Evolutionary conservation across 2,888 invertebrate genomes (phyloP).

Genomic region (Thecophora atra): DNA sequence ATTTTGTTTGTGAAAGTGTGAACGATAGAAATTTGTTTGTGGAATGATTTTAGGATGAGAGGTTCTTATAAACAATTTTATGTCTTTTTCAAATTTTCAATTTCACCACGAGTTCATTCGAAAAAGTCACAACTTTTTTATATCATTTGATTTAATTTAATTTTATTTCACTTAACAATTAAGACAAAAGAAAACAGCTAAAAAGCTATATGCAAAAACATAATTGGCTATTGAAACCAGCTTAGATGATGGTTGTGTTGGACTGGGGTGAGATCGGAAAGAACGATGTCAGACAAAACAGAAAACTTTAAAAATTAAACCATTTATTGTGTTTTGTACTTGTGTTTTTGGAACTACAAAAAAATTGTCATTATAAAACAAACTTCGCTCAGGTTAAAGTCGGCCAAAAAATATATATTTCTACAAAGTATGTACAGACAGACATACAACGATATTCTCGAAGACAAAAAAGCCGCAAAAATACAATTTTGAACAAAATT

Average conservation of each 20-base stretch:
- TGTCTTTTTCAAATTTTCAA: too few species aligned
- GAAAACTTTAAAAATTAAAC: not conserved
- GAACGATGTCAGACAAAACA: not conserved
- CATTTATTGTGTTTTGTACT: too few species aligned
- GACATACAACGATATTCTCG: not conserved
- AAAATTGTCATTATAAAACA: not conserved
- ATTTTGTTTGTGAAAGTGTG: too few species aligned
- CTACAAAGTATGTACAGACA: too few species aligned
- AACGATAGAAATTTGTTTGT: too few species aligned
- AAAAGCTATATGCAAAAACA: not conserved
- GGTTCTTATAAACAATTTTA: too few species aligned
- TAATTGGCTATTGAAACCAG: not conserved
- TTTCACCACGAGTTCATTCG: too few species aligned
- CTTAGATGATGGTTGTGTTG: not conserved
- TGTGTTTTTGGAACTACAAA: too few species aligned
- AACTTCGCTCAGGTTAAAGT: not conserved
- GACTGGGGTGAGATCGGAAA: not conserved
- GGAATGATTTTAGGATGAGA: too few species aligned
- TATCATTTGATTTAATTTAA: not conserved
- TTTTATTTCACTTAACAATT: not conserved
- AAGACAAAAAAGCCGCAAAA: constrained; percentile 1
- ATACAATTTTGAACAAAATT: constrained; percentile 11
- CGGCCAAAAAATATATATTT: too few species aligned
- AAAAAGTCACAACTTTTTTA: too few species aligned
- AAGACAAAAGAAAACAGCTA: not conserved